Conservation (phyloP, 2,113 vertebrate genomes). For the Sigmodon hispidus region DNA sequence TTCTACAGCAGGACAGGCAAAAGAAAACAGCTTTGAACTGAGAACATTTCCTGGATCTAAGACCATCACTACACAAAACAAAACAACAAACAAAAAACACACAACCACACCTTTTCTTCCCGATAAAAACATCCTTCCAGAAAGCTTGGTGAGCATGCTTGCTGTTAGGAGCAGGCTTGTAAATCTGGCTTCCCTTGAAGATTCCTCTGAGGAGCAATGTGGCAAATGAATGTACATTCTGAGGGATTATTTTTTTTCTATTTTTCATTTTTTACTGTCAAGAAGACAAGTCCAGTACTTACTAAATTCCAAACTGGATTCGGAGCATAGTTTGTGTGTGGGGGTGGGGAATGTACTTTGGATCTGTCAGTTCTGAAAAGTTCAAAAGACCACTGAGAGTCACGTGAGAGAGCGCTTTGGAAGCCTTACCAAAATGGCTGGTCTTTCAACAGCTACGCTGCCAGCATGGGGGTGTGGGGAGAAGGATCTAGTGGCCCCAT, state of each 20-base stretch:
- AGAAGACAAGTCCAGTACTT: constrained; percentile 20
- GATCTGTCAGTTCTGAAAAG: constrained; percentile 32
- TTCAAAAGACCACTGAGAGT: constrained; percentile 50
- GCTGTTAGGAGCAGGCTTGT: neutral
- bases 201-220: neutral
- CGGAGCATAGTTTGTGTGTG: neutral
- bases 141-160: neutral
- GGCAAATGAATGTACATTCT: neutral
- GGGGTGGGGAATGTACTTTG: neutral
- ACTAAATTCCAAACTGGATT: constrained; percentile 53
- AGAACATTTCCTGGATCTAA: neutral
- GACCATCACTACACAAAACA: neutral
- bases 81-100: neutral
- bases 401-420: neutral
- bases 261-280: neutral
- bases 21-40: neutral
- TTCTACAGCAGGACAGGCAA: neutral
- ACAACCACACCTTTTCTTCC: neutral
- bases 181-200: constrained; percentile 15
- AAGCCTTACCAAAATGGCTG: neutral
- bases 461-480: constrained; percentile 50
- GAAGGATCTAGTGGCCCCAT: constrained; percentile 44
- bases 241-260: neutral
- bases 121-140: neutral
- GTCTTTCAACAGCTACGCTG: constrained; percentile 38